Percentiles rank a stretch among this genome's conserved stretches.
Evolutionary conservation across 2,888 invertebrate species (phyloP).

Genomic region (Eupeodes latifasciatus): DNA sequence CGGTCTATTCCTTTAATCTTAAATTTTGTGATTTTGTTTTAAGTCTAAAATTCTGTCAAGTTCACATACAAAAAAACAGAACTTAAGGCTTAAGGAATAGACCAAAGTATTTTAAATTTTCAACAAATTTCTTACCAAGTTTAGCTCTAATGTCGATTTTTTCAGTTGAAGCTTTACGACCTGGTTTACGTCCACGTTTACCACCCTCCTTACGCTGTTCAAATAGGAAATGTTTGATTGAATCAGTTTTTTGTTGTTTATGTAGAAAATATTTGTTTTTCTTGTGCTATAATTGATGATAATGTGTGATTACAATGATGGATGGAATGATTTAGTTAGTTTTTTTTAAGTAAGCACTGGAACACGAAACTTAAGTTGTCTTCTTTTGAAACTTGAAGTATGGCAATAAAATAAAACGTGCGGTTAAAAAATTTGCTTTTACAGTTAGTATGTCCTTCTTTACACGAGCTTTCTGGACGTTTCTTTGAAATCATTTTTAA

Average conservation of each 20-base stretch:
- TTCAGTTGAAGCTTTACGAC: constrained; percentile 92
- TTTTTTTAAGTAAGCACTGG: too few species aligned
- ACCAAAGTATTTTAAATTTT: not conserved
- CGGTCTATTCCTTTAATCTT: too few species aligned
- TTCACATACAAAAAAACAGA: too few species aligned
- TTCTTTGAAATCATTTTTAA: too few species aligned
- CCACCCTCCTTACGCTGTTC: constrained; percentile 90
- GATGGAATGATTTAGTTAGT: too few species aligned
- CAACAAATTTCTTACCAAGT: constrained; percentile 87
- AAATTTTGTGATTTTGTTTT: not conserved
- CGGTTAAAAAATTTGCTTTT: too few species aligned
- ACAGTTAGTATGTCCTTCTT: too few species aligned
- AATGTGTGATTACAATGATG: not conserved
- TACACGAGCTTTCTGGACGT: too few species aligned
- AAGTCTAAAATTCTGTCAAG: too few species aligned
- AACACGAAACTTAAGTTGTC: too few species aligned
- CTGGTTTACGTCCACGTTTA: constrained; percentile 94
- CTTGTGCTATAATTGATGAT: not conserved
- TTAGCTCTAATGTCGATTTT: constrained; percentile 97
- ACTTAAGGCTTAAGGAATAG: not conserved
- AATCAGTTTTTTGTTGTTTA: constrained; percentile 23
- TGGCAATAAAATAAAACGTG: too few species aligned
- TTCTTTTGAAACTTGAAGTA: too few species aligned
- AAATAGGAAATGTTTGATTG: constrained; percentile 50
- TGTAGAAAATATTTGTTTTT: not conserved